A percentile compares a stretch with the other conserved stretches of the same genome.
phyloP scores from a whole-genome alignment of 2,113 vertebrate genomes.

The Apeltes quadracus region DNA sequence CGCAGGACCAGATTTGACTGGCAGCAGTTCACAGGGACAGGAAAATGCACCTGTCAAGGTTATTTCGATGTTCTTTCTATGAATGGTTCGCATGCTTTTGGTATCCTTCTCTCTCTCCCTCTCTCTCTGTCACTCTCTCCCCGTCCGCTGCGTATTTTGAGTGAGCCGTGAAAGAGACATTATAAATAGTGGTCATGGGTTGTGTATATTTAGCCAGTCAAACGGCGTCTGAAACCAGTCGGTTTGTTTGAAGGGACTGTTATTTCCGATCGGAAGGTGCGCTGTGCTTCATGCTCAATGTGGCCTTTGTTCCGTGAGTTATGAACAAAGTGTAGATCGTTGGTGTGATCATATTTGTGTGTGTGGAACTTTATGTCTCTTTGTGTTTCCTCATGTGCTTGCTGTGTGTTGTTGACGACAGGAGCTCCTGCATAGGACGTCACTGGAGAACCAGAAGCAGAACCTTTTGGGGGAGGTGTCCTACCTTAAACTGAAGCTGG shows the following conservation, averaged over 20 bases:
- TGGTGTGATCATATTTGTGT: constrained; percentile 17
- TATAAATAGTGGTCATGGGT: constrained; percentile 85
- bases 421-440: constrained; percentile 92
- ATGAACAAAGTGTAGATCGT: too few relatives aligned
- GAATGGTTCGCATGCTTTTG: constrained; percentile 54
- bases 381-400: constrained; percentile 35
- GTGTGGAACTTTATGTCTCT: constrained; percentile 14
- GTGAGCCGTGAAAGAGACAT: constrained; percentile 79
- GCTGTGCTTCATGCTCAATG: constrained; percentile 53
- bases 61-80: constrained; percentile 58
- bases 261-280: constrained; percentile 56
- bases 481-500: constrained; percentile 92
- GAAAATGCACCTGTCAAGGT: constrained; percentile 67
- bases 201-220: constrained; percentile 84
- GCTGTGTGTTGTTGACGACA: constrained; percentile 69
- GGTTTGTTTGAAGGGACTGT: constrained; percentile 72
- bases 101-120: not conserved
- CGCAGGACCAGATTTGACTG: constrained; percentile 42
- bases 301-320: constrained; percentile 57
- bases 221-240: constrained; percentile 72
- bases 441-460: constrained; percentile 92
- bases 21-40: constrained; percentile 38
- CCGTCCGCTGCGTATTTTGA: constrained; percentile 65
- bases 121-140: not conserved
- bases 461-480: constrained; percentile 95